These are phyloP conservation scores for Drosophila seguyi DNA, from an alignment of 1,140 invertebrate genomes.

Conservation along the genomic window DNA sequence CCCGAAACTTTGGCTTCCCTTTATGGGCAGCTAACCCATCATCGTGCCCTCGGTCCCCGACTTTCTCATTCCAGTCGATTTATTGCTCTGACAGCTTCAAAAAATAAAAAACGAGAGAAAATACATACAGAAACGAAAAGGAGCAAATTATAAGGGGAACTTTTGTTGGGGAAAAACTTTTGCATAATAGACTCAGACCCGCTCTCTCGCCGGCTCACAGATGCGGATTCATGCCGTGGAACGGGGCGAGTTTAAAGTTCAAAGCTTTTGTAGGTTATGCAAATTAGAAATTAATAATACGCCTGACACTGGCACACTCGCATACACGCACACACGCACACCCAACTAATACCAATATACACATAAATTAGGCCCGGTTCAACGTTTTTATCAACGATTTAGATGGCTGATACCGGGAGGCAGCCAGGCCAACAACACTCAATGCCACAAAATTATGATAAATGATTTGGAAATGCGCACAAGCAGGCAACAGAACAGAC, in stretches of 20 bases:
- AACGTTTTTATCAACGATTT: slow-evolving; percentile 79
- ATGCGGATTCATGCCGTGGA: slow-evolving; percentile 25
- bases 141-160: slow-evolving; percentile 51
- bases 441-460: slow-evolving; percentile 83
- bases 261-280: slow-evolving; percentile 82
- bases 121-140: slow-evolving; percentile 39
- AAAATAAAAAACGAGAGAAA: slow-evolving; percentile 4
- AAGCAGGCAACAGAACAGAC: slow-evolving; percentile 63
- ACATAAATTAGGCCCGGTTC: slow-evolving; percentile 80
- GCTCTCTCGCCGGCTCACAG: slow-evolving; percentile 37
- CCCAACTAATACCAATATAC: slow-evolving; percentile 72
- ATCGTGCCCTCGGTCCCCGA: slow-evolving; percentile 15
- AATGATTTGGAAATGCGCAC: slow-evolving; percentile 82
- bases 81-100: slow-evolving; percentile 67
- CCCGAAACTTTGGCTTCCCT: slow-evolving; percentile 45
- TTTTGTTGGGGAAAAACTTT: slow-evolving; percentile 66
- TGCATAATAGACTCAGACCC: slow-evolving; percentile 69
- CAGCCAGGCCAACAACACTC: slow-evolving; percentile 31
- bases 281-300: slow-evolving; percentile 83
- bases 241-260: slow-evolving; percentile 70
- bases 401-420: slow-evolving; percentile 25
- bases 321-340: slow-evolving; percentile 4
- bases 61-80: slow-evolving; percentile 69
- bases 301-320: slow-evolving; percentile 37
- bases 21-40: slow-evolving; percentile 45